These are phyloP conservation scores for Lithobius niger DNA, from an alignment of 1,140 invertebrate species.

Conservation along the genomic window DNA sequence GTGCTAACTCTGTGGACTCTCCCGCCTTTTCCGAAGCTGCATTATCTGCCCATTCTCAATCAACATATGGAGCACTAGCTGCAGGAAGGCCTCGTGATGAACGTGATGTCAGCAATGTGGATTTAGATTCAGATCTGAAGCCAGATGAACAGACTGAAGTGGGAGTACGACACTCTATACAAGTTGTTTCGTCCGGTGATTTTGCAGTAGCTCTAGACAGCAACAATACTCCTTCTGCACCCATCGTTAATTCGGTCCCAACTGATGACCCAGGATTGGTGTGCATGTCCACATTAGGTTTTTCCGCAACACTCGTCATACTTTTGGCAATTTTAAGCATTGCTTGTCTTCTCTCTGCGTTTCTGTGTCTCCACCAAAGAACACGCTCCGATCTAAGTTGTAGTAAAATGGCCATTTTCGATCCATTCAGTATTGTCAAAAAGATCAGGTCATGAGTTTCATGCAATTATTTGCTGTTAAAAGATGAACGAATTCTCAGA, in stretches of 20 bases:
- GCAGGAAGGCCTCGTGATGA: slow-evolving; percentile 7
- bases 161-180: slow-evolving; percentile 29
- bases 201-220: slow-evolving; percentile 60
- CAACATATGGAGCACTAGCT: slow-evolving; percentile 2
- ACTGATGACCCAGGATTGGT: slow-evolving; percentile 44
- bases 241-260: slow-evolving; percentile 45
- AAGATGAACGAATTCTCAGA: too few relatives aligned
- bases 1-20: slow-evolving; percentile 41
- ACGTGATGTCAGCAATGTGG: neutral
- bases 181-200: slow-evolving; percentile 70
- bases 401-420: too few relatives aligned
- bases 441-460: too few relatives aligned
- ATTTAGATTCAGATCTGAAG: neutral
- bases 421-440: too few relatives aligned
- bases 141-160: slow-evolving; percentile 16
- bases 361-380: slow-evolving; percentile 53
- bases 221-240: slow-evolving; percentile 34
- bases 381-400: too few relatives aligned
- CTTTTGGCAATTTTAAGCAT: slow-evolving; percentile 61
- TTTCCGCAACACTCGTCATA: slow-evolving; percentile 66
- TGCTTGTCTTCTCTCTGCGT: slow-evolving; percentile 67
- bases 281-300: slow-evolving; percentile 82
- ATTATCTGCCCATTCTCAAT: too few relatives aligned
- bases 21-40: too few relatives aligned
- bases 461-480: too few relatives aligned